phyloP scores from a whole-genome alignment of 2,113 vertebrate genomes.

The Dasyprocta punctata region DNA sequence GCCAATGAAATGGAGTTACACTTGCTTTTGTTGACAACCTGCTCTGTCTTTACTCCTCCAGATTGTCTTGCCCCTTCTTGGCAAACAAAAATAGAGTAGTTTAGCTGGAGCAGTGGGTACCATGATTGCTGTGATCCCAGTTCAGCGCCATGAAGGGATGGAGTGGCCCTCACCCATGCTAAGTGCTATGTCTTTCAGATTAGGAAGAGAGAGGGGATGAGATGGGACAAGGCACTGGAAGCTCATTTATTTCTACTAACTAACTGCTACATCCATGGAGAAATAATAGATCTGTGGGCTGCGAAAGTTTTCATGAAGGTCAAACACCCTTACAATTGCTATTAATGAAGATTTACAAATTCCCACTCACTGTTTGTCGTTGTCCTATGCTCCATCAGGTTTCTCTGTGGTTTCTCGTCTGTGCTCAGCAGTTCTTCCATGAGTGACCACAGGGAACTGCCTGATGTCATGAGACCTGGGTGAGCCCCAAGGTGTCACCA shows the following conservation, averaged over 20 bases:
- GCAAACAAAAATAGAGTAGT: not conserved
- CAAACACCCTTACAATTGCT: not conserved
- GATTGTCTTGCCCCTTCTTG: not conserved
- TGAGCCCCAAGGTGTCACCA: not conserved
- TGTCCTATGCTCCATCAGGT: not conserved
- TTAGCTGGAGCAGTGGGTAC: not conserved
- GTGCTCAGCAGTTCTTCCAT: not conserved
- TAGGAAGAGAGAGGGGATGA: not conserved
- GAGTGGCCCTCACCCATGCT: not conserved
- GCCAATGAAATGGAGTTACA: not conserved
- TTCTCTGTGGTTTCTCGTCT: not conserved
- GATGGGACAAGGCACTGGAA: not conserved
- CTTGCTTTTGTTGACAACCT: constrained; percentile 7
- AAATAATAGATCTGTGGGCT: not conserved
- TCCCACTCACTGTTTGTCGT: not conserved
- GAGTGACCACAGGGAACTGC: not conserved
- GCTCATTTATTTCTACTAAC: not conserved
- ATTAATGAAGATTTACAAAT: not conserved
- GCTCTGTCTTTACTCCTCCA: constrained; percentile 4
- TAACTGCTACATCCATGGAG: not conserved
- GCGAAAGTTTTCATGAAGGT: not conserved
- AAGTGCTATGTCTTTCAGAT: not conserved
- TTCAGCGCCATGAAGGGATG: not conserved
- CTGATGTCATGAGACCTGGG: not conserved
- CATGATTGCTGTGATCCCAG: not conserved